phyloP scores from a whole-genome alignment of 2,113 vertebrate species.

The Pseudolaguvia tuberculata region DNA sequence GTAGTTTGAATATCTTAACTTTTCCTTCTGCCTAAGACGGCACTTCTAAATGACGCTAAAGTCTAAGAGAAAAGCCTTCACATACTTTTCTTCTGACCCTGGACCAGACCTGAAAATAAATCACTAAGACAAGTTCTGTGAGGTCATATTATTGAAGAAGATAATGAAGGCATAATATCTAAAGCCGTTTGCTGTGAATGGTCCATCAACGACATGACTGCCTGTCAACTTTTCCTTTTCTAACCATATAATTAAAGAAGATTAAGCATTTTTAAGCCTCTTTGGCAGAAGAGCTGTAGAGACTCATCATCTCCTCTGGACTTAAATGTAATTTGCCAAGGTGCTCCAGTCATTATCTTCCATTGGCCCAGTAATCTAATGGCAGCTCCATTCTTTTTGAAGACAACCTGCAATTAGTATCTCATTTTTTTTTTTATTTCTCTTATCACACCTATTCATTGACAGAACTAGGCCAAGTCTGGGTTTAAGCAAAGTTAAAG shows the following conservation, averaged over 20 bases:
- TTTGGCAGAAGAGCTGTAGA: conserved; percentile 40
- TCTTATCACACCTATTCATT: conserved; percentile 43
- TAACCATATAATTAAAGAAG: conserved; percentile 53
- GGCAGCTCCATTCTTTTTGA: conserved; percentile 39
- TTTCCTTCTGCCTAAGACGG: conserved; percentile 45
- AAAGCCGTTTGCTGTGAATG: conserved; percentile 21
- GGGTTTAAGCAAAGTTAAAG: conserved; percentile 9
- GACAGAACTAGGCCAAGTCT: conserved; percentile 17
- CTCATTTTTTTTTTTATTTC: conserved; percentile 31
- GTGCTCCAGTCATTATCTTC: conserved; percentile 50
- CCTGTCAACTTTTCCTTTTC: conserved; percentile 34
- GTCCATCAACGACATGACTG: conserved; percentile 36
- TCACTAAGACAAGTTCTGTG: conserved; percentile 3
- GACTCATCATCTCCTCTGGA: conserved; percentile 37
- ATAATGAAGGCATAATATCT: conserved; percentile 18
- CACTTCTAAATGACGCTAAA: conserved; percentile 27
- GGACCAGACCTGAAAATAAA: neutral
- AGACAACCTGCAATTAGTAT: conserved; percentile 50
- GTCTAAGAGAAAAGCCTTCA: neutral
- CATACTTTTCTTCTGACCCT: conserved; percentile 3
- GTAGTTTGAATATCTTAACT: conserved; percentile 45
- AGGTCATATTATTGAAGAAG: conserved; percentile 25
- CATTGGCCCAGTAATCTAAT: conserved; percentile 43
- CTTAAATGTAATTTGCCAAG: conserved; percentile 44
- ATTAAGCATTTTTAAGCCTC: conserved; percentile 56